Conservation (phyloP, 2,113 vertebrate species). For the Monopterus albus region DNA sequence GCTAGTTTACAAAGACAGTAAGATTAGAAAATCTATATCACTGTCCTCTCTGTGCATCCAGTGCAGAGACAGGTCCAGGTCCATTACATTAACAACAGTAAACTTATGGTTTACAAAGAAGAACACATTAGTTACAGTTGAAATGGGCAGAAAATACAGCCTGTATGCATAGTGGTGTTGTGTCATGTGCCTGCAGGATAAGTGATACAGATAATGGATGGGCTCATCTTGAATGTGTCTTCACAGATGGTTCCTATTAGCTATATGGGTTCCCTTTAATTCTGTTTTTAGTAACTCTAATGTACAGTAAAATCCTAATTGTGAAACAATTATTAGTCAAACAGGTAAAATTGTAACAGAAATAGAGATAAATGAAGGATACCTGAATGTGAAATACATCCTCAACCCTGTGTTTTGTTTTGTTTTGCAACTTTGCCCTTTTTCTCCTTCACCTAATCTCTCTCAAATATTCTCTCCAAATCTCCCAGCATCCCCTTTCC, state of each 20-base stretch:
- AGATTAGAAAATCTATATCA: background rate
- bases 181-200: too few species aligned
- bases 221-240: too few species aligned
- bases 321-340: background rate
- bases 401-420: constrained; percentile 9
- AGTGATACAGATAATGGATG: too few species aligned
- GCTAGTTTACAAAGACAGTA: background rate
- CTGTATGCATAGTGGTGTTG: too few species aligned
- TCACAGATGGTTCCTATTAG: too few species aligned
- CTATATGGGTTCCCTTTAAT: too few species aligned
- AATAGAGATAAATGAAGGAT: background rate
- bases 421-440: constrained; percentile 38
- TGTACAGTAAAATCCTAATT: background rate
- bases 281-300: too few species aligned
- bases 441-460: constrained; percentile 57
- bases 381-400: background rate
- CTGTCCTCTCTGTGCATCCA: background rate
- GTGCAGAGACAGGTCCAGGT: background rate
- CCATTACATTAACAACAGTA: background rate
- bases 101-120: background rate
- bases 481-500: constrained; percentile 43
- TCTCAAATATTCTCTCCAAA: constrained; percentile 39
- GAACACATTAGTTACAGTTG: background rate
- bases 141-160: too few species aligned
- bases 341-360: background rate